Percentiles rank a stretch among this genome's conserved stretches.
phyloP scores from a whole-genome alignment of 2,888 invertebrate genomes.

The Periphyllus acericola region DNA sequence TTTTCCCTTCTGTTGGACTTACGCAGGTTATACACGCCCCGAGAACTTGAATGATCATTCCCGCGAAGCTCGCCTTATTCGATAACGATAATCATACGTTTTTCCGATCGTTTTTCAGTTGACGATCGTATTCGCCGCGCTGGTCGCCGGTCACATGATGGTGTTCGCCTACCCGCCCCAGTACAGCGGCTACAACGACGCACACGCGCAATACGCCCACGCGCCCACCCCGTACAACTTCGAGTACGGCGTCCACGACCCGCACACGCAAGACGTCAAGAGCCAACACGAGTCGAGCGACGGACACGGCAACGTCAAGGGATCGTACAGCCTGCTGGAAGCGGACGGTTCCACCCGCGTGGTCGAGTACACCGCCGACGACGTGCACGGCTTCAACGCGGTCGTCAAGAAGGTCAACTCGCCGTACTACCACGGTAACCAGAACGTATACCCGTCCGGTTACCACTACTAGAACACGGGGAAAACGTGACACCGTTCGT shows the following conservation, averaged over 20 bases:
- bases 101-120: neutral
- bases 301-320: slow-evolving; percentile 49
- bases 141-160: neutral
- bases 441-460: neutral
- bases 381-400: slow-evolving; percentile 34
- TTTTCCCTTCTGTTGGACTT: no score
- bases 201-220: neutral
- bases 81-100: no score
- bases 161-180: neutral
- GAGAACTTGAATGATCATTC: no score
- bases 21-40: no score
- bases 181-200: neutral
- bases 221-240: slow-evolving; percentile 31
- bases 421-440: neutral
- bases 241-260: slow-evolving; percentile 39
- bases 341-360: slow-evolving; percentile 44
- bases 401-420: slow-evolving; percentile 37
- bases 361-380: slow-evolving; percentile 49
- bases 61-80: no score
- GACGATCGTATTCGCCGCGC: neutral
- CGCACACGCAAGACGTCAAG: slow-evolving; percentile 45
- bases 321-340: slow-evolving; percentile 53
- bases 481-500: no score
- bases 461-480: neutral
- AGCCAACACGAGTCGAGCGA: slow-evolving; percentile 52